Percentiles rank a stretch among this genome's conserved stretches.
Conservation (phyloP, 2,797 vertebrate species). For the Morelia viridis region DNA sequence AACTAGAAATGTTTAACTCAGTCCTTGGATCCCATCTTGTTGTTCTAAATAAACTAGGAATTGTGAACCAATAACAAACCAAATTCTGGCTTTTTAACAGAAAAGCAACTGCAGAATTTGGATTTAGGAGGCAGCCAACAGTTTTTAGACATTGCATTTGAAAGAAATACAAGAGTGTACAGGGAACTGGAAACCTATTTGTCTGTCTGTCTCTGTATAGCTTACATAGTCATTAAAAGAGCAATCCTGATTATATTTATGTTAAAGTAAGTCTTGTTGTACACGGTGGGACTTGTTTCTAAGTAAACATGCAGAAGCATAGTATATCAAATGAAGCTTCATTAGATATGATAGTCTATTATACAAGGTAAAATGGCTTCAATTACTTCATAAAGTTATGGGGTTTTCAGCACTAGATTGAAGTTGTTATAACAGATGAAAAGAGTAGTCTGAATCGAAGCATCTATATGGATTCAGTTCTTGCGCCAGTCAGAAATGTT, state of each 20-base stretch:
- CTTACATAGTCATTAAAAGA: too few species aligned
- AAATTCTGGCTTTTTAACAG: not conserved
- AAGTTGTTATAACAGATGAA: not conserved
- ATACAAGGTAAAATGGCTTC: not conserved
- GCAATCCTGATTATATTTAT: too few species aligned
- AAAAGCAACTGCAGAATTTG: not conserved
- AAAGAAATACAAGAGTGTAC: not conserved
- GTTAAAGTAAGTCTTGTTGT: too few species aligned
- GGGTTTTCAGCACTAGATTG: not conserved
- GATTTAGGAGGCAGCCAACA: not conserved
- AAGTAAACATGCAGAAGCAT: too few species aligned
- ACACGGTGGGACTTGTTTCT: too few species aligned
- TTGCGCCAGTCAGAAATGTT: not conserved
- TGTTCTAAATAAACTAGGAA: not conserved
- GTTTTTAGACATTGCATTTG: not conserved
- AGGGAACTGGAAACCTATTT: too few species aligned
- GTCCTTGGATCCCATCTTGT: not conserved
- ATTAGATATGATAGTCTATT: not conserved
- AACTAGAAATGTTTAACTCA: not conserved
- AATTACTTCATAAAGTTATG: not conserved
- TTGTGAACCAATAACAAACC: not conserved
- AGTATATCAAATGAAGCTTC: too few species aligned
- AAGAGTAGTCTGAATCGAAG: not conserved
- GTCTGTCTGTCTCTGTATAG: too few species aligned
- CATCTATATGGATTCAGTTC: not conserved